Evolutionary conservation across 2,888 invertebrate genomes (phyloP), one percentile per base, ranked within the genome.

Genomic region (Deilephila porcellus): DNA sequence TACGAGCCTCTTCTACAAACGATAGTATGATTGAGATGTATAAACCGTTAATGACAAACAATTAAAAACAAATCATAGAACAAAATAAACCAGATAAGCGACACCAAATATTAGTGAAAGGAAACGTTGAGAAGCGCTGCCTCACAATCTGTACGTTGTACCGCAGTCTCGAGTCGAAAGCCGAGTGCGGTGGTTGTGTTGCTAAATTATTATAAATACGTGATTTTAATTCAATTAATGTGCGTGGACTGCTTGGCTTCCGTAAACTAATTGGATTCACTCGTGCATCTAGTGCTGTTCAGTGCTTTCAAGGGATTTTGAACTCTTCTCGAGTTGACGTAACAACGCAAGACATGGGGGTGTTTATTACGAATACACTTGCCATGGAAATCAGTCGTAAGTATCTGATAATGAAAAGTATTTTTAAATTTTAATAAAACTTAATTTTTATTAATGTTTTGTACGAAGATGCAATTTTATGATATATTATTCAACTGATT

Each of bases 381-480:
- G 93, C 93, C 29, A 93, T 94, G 94, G 94, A 94, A 79, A 88
- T 93, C 74, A 91, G 88, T 78, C 93, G 94, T 94, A 85, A 93
- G 93, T 93, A 84, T 71, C 29, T 25, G 17, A 67, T 67, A 45
- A 25, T 45, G 45, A 45, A 45, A 14, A 3, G 14, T 45, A 45
- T 45, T 11, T 11, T 45, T 45, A 14, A 45, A 3, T 11, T 45
- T 45, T 11, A 11, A 45, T 14, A 14, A 45, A 11, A 45, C 1
- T 11, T 0, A 37, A 14, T 3, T 45, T 45, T 45, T 45, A 14
- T 45, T 45, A 45, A 14, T 11, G 3, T 14, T 45, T 3, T 2
- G 14, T 45, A 0, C 0, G 8, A 37, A 45, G 14, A 3, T 45
- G 45, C 25, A 3, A 14, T 45, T 45, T 45, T 45, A 45, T 11